Base-by-base conservation (phyloP, 2,888 invertebrate species). In the Lacanobia wlatinum region DNA sequence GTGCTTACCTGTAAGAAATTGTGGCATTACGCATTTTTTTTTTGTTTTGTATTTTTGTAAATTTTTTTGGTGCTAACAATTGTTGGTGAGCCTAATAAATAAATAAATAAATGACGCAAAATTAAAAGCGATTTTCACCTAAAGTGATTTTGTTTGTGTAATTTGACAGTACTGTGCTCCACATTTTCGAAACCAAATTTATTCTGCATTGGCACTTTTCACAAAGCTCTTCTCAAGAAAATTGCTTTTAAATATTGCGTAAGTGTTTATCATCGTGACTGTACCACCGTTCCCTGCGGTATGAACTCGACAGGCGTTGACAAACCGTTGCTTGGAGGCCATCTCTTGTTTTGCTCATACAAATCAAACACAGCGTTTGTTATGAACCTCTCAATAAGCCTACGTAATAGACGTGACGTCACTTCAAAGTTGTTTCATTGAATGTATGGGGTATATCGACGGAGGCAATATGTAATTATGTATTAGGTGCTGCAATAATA, bases 291-390 rank as follows among this genome's bases (percentile, higher is more conserved):
- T 1, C 34, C 6, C 18, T 34, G 10, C 18, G 34, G 14, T 63
- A 16, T 34, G 34, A 38, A 40, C 14, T 50, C 23, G n/a, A 14
- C 38, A 12, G 23, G 10, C 23, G 5, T 46, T 67, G 28, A 38
- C 48, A 70, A 70, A 23, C 43, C 14, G 14, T 43, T 21, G 14
- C 52, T 21, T 34, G 2, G 16, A 43, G 14, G 43, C 12, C n/a
- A 8, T 21, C 16, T 21, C 12, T 53, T 43, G 34, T 46, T 46
- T n/a, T 46, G 14, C 14, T 66, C 53, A 66, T 46, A 46, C 53
- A 69, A 67, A 55, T 46, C 53, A 67, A 34, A 68, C 43, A 4
- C 68, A 34, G 21, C 10, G 23, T 46, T 70, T 40, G 46, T 56
- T 38, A 40, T 40, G 55, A 70, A 16, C 16, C n/a, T 23, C 48